These are phyloP conservation scores for Tridacna crocea DNA, from an alignment of 2,888 invertebrate species.

Conservation along the genomic window DNA sequence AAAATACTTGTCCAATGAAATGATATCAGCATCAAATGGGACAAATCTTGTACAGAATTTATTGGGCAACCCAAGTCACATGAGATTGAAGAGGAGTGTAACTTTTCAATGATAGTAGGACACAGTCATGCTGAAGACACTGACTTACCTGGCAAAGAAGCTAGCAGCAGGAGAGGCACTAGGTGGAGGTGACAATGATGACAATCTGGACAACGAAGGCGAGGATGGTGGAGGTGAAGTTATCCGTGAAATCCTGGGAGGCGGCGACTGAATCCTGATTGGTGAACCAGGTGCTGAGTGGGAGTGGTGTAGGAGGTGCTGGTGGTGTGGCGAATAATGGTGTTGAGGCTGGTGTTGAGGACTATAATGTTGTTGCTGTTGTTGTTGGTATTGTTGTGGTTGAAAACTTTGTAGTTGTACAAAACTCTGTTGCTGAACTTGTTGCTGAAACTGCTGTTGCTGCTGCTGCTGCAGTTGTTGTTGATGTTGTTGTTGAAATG, in stretches of 20 bases:
- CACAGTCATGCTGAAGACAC: not conserved
- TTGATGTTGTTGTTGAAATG: constrained; percentile 25
- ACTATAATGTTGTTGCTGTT: constrained; percentile 23
- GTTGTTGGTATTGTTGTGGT: constrained; percentile 24
- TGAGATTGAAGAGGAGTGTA: too few species aligned
- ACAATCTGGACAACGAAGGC: constrained; percentile 52
- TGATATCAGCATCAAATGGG: too few species aligned
- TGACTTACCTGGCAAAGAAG: constrained; percentile 75
- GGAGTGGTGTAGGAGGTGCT: constrained; percentile 50
- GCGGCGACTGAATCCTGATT: constrained; percentile 55
- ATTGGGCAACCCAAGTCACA: too few species aligned
- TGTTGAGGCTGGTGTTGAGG: constrained; percentile 51
- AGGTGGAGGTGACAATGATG: constrained; percentile 67
- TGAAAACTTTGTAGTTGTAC: not conserved
- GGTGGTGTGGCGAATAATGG: constrained; percentile 41
- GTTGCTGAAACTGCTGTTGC: constrained; percentile 30
- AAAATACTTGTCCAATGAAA: too few species aligned
- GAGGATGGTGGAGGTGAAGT: constrained; percentile 59
- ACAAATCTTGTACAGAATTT: too few species aligned
- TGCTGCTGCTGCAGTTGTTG: constrained; percentile 42
- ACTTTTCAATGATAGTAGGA: not conserved
- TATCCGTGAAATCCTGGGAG: constrained; percentile 48
- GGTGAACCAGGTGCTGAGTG: constrained; percentile 63
- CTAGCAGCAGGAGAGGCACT: constrained; percentile 74
- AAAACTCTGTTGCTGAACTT: constrained; percentile 29